Percentiles rank a stretch among this genome's conserved stretches.
Conservation (phyloP, 2,113 vertebrate genomes). For the Leptocoma aspasia region DNA sequence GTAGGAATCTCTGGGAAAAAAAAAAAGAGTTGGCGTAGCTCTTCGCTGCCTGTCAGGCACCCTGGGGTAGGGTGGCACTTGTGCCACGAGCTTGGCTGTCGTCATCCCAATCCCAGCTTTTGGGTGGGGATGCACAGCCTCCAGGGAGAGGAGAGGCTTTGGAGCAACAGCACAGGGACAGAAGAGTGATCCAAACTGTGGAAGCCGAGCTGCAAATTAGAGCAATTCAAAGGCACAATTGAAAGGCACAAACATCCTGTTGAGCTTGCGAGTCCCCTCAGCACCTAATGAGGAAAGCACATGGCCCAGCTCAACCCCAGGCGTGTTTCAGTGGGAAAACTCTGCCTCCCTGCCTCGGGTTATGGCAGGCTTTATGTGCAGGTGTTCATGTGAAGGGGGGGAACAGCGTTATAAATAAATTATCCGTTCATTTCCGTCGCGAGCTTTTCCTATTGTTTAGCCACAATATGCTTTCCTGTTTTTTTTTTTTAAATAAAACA, state of each 20-base stretch:
- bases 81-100: background rate
- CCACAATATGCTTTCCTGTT: slow-evolving; percentile 61
- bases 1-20: background rate
- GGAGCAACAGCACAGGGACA: background rate
- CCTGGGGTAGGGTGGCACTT: background rate
- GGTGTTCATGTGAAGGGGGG: slow-evolving; percentile 35
- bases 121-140: background rate
- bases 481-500: background rate
- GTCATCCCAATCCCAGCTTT: background rate
- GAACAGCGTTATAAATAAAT: slow-evolving; percentile 44
- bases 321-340: background rate
- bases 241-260: slow-evolving; percentile 32
- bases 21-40: background rate
- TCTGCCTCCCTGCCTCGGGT: background rate
- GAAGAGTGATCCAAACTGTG: background rate
- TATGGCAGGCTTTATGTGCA: slow-evolving; percentile 28
- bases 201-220: background rate
- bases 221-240: background rate
- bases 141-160: background rate
- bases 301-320: background rate
- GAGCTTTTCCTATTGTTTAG: slow-evolving; percentile 63
- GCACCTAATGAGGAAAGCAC: background rate
- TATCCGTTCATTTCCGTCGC: slow-evolving; percentile 53
- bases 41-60: background rate
- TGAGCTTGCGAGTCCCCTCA: background rate